Base-by-base conservation (phyloP, 92 coral and sea anemone genomes). In the Ricordea florida region DNA sequence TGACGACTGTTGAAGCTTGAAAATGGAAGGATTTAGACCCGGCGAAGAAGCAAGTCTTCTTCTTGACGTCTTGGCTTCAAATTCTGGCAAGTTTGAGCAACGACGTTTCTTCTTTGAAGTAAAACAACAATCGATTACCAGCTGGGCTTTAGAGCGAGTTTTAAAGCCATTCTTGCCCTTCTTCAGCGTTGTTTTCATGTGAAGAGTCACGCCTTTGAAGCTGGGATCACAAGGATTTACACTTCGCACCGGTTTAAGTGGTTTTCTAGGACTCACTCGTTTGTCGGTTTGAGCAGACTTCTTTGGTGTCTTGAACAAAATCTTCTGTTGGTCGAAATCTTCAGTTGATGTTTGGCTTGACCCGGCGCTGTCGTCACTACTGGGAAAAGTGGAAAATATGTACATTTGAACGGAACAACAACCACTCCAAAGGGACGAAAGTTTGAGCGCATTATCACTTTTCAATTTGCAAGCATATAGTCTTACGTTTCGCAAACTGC, bases 241-340 rank as follows among this genome's bases (percentile, higher is more conserved):
- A 35, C 97, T 96, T 65, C 89, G 88, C 52, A 90, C 87, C 0
- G 99, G 99, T 57, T 78, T 92, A 1, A 96, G 83, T n/a, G 99
- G 99, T 38, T 96, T 96, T 46, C 99, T 82, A 1, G 99, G 99
- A 63, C 97, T 96, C 44, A 86, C 76, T 42, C 98, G 88, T 61
- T 92, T 82, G 17, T 40, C 21, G 3, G 32, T 21, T 38, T 76
- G 63, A 4, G 80, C 8, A 7, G 72, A 37, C 65, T 89, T 91
- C 61, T 75, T 71, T 5, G 97, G 97, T 10, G 97, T 91, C 78
- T 91, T 79, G 38, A 74, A 66, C 32, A 79, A 79, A 79, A 69
- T 22, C 45, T 73, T 45, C 36, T 22, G 40, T 16, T 43, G 68
- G 15, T 73, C 46, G 40, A 31, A 58, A 9, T 36, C 36, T 35